Evolutionary conservation across 2,113 vertebrate genomes (phyloP), one percentile per base, ranked within the genome.

Genomic region (Crotalus horridus): DNA sequence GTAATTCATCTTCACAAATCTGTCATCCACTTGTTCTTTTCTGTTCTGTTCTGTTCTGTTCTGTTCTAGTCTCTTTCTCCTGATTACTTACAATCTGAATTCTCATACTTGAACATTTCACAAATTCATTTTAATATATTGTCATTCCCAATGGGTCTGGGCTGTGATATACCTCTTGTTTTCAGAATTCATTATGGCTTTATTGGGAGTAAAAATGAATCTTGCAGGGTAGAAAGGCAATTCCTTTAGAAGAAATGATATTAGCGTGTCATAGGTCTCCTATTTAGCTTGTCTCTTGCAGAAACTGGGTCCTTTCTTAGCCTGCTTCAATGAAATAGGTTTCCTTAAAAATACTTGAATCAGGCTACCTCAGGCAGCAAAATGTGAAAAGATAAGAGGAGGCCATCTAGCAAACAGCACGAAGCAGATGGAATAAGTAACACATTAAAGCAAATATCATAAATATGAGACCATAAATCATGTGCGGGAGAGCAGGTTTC

Each of bases 371-470:
- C 20, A 59, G 17, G 3, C 54, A 89, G 61, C 15, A 59, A 69
- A 89, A 81, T 64, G 59, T 64, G 46, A 85, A 93, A 55, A 81
- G 93, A 88, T 55, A 91, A 87, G 90, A 91, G 85, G 90, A 61
- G 24, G 15, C n/a, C 69, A 43, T 64, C 74, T 64, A 90, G 88
- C 88, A 93, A 91, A 54, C 81, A 54, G 53, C 21, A 87, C 54
- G 46, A 61, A 81, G n/a, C 48, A 89, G 93, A 93, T 85, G 74
- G 69, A 93, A 93, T 93, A 91, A 89, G 93, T 93, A 91, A 93
- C 93, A 92, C 88, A 93, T 93, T 93, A 93, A 91, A 93, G 81
- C 88, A 91, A 89, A 69, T 92, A 91, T 85, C 74, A 87, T 91
- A 87, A 89, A 89, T 89, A 48, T 20, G 21, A 48, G 46, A 48